Conservation (phyloP, 2,797 vertebrate species). For the Megalops cyprinoides region DNA sequence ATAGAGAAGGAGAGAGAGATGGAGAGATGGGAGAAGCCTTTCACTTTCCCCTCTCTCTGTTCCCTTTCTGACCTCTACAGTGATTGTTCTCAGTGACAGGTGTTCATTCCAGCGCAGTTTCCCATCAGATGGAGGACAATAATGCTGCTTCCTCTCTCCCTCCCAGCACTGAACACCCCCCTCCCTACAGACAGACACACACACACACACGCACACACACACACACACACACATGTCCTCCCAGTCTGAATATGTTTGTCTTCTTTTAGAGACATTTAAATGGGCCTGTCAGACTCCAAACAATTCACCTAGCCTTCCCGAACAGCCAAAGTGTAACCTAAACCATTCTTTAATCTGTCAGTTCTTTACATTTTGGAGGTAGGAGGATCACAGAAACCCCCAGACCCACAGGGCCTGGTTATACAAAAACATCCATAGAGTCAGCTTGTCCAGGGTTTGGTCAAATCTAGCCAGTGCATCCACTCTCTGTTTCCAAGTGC, state of each 20-base stretch:
- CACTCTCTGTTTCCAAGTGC: too few relatives aligned
- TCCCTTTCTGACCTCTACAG: constrained; percentile 53
- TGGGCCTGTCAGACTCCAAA: constrained; percentile 60
- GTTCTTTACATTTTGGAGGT: too few relatives aligned
- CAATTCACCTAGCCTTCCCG: constrained; percentile 42
- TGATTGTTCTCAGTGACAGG: constrained; percentile 62
- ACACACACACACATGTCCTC: too few relatives aligned
- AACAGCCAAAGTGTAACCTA: constrained; percentile 52
- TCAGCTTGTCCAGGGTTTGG: too few relatives aligned
- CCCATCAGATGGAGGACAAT: constrained; percentile 63
- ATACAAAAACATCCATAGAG: too few relatives aligned
- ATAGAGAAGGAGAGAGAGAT: constrained; percentile 22
- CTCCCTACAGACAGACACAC: too few relatives aligned
- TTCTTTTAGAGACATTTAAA: constrained; percentile 62
- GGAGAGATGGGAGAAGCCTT: background rate
- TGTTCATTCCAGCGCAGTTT: constrained; percentile 72
- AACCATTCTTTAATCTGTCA: too few relatives aligned
- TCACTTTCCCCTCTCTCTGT: too few relatives aligned
- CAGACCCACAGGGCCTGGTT: too few relatives aligned
- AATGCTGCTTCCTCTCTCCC: constrained; percentile 59
- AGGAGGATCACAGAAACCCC: too few relatives aligned
- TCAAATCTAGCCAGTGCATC: too few relatives aligned
- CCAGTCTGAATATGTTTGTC: constrained; percentile 62
- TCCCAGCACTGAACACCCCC: background rate
- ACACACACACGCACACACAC: too few relatives aligned